Evolutionary conservation across 2,888 invertebrate species (phyloP).

Genomic region (Corythucha ciliata): DNA sequence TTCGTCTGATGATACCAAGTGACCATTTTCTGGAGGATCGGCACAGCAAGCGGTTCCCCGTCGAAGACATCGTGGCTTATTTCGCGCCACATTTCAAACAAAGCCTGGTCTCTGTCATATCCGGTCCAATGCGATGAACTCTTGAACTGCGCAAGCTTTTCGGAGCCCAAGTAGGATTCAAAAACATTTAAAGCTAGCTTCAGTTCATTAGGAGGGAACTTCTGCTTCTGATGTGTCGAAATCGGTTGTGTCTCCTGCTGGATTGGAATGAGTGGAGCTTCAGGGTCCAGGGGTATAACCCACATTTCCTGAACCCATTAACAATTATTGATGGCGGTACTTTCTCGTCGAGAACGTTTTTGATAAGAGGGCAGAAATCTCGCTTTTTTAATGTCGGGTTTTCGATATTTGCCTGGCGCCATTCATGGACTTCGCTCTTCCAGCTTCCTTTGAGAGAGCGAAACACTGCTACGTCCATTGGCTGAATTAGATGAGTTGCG

Average conservation of each 20-base stretch:
- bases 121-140: no score
- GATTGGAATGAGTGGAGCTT: neutral
- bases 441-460: conserved; percentile 38
- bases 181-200: no score
- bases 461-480: conserved; percentile 41
- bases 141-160: no score
- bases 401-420: conserved; percentile 31
- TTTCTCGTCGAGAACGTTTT: conserved; percentile 29
- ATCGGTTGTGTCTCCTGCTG: neutral
- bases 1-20: no score
- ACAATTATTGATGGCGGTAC: conserved; percentile 30
- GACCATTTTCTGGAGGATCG: no score
- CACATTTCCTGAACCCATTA: conserved; percentile 37
- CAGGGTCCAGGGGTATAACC: conserved; percentile 34
- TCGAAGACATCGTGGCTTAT: no score
- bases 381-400: conserved; percentile 15
- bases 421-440: conserved; percentile 36
- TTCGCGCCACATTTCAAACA: no score
- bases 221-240: no score
- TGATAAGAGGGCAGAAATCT: conserved; percentile 19
- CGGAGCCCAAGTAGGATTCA: no score
- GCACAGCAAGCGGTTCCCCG: no score
- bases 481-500: conserved; percentile 41
- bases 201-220: no score
- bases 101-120: no score